phyloP scores from a whole-genome alignment of 1,140 invertebrate species.

The Papilio xuthus region DNA sequence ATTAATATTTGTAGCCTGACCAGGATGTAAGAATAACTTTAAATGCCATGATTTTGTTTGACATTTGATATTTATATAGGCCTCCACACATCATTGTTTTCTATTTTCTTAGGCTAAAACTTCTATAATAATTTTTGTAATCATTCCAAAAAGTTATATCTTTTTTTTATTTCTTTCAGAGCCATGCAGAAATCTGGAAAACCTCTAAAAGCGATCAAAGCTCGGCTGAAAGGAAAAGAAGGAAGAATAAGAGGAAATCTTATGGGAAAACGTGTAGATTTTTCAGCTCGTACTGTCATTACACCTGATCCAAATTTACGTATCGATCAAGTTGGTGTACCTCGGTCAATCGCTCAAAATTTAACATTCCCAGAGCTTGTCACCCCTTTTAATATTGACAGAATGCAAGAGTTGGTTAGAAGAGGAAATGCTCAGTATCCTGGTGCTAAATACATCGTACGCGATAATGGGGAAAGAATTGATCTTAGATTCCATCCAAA shows the following conservation, averaged over 20 bases:
- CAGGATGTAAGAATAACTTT: too few species aligned
- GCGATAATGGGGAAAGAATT: constrained; percentile 99
- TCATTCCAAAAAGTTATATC: background rate
- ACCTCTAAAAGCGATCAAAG: constrained; percentile 98
- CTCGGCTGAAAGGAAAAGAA: constrained; percentile 96
- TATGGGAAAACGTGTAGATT: constrained; percentile 99
- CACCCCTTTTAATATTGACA: constrained; percentile 99
- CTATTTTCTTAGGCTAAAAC: too few species aligned
- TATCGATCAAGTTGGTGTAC: constrained; percentile 99
- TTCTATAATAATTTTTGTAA: background rate
- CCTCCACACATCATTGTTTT: too few species aligned
- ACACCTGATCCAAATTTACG: constrained; percentile 99
- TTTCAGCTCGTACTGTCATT: constrained; percentile 99
- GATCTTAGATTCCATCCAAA: constrained; percentile 99
- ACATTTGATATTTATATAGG: too few species aligned
- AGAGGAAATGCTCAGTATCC: constrained; percentile 99
- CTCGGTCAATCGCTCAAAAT: constrained; percentile 98
- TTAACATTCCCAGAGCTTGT: constrained; percentile 99
- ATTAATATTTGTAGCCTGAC: too few species aligned
- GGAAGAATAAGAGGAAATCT: constrained; percentile 99
- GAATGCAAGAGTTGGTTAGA: constrained; percentile 97
- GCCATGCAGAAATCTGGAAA: constrained; percentile 99
- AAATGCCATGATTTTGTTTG: too few species aligned
- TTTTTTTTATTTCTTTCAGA: constrained; percentile 74
- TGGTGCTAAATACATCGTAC: constrained; percentile 99